Evolutionary conservation across 2,888 invertebrate genomes (phyloP).

Genomic region (Tetranychus truncatus): DNA sequence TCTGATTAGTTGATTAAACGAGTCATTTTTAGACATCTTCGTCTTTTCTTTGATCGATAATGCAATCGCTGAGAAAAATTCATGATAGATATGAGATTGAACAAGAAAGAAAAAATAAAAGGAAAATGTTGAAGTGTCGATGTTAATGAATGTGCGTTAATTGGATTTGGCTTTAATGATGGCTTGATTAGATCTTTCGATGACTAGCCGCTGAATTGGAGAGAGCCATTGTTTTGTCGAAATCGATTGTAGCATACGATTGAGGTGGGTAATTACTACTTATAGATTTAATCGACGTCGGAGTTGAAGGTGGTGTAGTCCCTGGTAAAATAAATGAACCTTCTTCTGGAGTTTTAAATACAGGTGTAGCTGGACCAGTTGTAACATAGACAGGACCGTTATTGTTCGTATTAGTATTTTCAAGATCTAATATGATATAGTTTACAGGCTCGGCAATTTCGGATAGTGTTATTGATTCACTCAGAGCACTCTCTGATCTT

Average conservation of each 20-base stretch:
- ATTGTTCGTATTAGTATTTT: slow-evolving; percentile 32
- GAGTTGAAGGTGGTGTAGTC: slow-evolving; percentile 27
- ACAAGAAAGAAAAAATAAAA: too few species aligned
- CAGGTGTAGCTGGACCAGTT: slow-evolving; percentile 20
- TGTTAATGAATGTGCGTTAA: neutral
- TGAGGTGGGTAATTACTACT: slow-evolving; percentile 18
- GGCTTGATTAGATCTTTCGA: slow-evolving; percentile 18
- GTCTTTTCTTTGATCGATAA: too few species aligned
- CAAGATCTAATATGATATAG: slow-evolving; percentile 60
- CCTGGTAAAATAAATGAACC: slow-evolving; percentile 25
- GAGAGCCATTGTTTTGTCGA: slow-evolving; percentile 74
- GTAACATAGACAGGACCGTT: slow-evolving; percentile 17
- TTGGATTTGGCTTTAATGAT: neutral
- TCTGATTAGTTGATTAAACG: too few species aligned
- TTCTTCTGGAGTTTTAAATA: slow-evolving; percentile 16
- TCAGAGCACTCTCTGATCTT: neutral
- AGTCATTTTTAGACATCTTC: too few species aligned
- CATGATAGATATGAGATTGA: too few species aligned
- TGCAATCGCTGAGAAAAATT: too few species aligned
- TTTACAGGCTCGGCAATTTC: slow-evolving; percentile 37
- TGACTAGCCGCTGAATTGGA: slow-evolving; percentile 18
- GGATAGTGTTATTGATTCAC: neutral
- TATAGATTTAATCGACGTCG: slow-evolving; percentile 19
- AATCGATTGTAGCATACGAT: slow-evolving; percentile 71
- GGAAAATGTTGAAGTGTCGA: neutral